phyloP scores from a whole-genome alignment of 2,113 vertebrate genomes.

The Ictalurus punctatus region DNA sequence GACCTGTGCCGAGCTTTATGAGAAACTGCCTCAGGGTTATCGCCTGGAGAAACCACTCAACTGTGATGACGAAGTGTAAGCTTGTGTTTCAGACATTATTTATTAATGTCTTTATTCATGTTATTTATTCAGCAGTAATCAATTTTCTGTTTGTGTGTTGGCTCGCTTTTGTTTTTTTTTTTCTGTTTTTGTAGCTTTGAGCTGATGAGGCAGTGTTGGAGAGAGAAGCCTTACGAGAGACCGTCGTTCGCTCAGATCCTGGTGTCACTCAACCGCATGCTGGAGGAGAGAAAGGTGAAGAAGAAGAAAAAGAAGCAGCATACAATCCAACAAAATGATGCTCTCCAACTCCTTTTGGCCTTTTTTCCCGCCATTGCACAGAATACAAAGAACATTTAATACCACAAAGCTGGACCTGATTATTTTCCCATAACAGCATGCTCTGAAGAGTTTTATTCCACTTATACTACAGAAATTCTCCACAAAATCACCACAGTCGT shows the following conservation, averaged over 20 bases:
- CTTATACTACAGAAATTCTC: neutral
- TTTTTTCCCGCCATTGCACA: neutral
- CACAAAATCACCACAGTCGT: too few relatives aligned
- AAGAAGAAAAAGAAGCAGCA: neutral
- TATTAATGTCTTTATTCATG: too few relatives aligned
- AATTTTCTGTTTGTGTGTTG: too few relatives aligned
- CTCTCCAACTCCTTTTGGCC: neutral
- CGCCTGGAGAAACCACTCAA: conserved; percentile 87
- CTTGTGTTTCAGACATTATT: neutral
- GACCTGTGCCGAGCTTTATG: conserved; percentile 86
- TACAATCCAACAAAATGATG: neutral
- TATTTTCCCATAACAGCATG: neutral
- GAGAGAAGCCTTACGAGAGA: conserved; percentile 86
- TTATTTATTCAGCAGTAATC: neutral
- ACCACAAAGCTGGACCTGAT: neutral
- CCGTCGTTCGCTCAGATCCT: conserved; percentile 87
- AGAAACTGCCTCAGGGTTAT: conserved; percentile 86
- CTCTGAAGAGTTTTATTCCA: neutral
- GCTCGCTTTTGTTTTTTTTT: too few relatives aligned
- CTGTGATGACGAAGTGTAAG: conserved; percentile 89
- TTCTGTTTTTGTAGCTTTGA: conserved; percentile 75
- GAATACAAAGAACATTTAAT: too few relatives aligned
- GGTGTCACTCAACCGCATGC: conserved; percentile 82
- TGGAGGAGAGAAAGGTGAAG: conserved; percentile 86
- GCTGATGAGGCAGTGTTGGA: conserved; percentile 87